Conservation (phyloP, 2,888 invertebrate genomes). For the Julus scanicus region DNA sequence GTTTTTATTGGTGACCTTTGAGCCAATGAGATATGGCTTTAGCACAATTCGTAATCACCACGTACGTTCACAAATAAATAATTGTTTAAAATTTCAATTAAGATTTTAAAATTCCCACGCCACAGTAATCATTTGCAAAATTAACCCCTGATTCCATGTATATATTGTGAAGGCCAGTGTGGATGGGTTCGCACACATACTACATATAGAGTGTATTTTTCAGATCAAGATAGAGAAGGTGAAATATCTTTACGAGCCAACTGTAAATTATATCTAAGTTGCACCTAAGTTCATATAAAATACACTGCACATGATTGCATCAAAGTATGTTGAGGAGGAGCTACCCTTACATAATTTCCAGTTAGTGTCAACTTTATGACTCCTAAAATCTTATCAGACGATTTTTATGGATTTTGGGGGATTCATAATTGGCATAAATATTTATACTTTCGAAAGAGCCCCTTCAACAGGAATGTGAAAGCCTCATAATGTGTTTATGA, state of each 20-base stretch:
- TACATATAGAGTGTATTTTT: background rate
- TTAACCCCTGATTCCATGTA: background rate
- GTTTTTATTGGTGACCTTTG: background rate
- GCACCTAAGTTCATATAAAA: too few species aligned
- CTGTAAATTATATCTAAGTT: too few species aligned
- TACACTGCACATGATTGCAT: background rate
- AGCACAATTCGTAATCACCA: background rate
- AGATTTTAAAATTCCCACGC: constrained; percentile 9
- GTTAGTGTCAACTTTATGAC: constrained; percentile 22
- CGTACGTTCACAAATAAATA: background rate
- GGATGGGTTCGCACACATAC: background rate
- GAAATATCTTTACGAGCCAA: constrained; percentile 7
- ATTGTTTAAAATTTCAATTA: background rate
- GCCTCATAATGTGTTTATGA: too few species aligned
- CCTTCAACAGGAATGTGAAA: too few species aligned
- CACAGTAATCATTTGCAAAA: background rate
- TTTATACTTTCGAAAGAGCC: too few species aligned
- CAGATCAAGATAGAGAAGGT: background rate
- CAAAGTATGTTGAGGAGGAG: background rate
- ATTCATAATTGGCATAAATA: background rate
- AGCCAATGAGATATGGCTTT: background rate
- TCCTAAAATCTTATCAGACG: background rate
- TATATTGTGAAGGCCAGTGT: background rate
- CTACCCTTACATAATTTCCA: background rate
- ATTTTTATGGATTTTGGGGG: background rate